Percentiles rank a stretch among this genome's conserved stretches.
Conservation (phyloP, 2,888 invertebrate genomes). For the Darwinula stevensoni region DNA sequence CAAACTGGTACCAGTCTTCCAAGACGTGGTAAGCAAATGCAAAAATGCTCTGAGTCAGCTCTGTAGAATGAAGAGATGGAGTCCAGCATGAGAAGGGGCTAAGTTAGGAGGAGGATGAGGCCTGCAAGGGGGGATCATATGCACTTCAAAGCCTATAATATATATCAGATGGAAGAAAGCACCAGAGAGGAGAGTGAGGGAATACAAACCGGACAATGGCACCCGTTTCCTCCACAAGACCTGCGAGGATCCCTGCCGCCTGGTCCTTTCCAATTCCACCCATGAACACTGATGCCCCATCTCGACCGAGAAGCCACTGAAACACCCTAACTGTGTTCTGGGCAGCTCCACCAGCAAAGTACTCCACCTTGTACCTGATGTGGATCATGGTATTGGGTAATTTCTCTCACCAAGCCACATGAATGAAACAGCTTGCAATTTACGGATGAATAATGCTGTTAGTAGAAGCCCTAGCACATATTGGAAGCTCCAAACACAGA, state of each 20-base stretch:
- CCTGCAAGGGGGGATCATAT: too few species aligned
- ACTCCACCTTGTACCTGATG: constrained; percentile 10
- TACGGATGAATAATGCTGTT: too few species aligned
- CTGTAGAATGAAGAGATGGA: too few species aligned
- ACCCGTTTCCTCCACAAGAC: constrained; percentile 16
- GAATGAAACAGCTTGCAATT: too few species aligned
- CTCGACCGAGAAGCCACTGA: constrained; percentile 10
- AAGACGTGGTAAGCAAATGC: too few species aligned
- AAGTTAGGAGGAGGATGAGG: too few species aligned
- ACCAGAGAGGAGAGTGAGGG: neutral
- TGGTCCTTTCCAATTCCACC: constrained; percentile 24
- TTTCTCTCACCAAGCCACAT: constrained; percentile 3
- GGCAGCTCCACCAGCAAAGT: constrained; percentile 10
- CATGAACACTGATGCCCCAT: constrained; percentile 17
- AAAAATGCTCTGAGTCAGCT: too few species aligned
- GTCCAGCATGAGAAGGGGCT: too few species aligned
- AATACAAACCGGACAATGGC: constrained; percentile 17
- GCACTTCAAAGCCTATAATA: too few species aligned
- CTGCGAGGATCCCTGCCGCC: constrained; percentile 17
- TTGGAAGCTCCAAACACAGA: too few species aligned
- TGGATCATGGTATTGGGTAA: neutral
- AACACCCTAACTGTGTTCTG: constrained; percentile 10
- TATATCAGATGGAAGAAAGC: neutral
- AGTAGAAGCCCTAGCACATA: too few species aligned
- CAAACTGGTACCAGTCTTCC: too few species aligned